Conservation (phyloP, 1,140 invertebrate genomes). For the Dolichoris vasculosae region DNA sequence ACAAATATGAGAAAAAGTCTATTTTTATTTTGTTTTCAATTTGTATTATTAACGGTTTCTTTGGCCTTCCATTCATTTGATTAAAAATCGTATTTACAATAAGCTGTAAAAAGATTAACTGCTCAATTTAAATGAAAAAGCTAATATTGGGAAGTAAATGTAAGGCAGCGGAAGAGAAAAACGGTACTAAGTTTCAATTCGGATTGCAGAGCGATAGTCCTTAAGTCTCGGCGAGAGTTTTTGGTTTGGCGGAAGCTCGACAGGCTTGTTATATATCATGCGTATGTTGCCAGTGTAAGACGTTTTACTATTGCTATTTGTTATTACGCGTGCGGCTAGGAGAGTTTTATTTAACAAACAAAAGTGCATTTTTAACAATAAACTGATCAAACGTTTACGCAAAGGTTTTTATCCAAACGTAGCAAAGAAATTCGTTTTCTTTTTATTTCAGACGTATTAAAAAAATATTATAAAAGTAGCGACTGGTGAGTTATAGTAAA, state of each 20-base stretch:
- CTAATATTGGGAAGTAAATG: constrained; percentile 42
- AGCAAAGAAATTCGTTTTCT: constrained; percentile 32
- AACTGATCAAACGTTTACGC: constrained; percentile 41
- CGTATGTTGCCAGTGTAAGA: constrained; percentile 53
- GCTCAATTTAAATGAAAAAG: constrained; percentile 47
- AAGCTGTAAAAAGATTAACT: constrained; percentile 47
- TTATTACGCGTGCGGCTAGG: constrained; percentile 49
- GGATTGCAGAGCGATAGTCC: constrained; percentile 48
- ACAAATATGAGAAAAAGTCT: constrained; percentile 63
- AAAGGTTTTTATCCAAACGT: constrained; percentile 46
- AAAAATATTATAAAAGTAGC: not conserved
- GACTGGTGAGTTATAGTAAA: not conserved
- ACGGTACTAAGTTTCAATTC: constrained; percentile 55
- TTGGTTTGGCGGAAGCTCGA: constrained; percentile 47
- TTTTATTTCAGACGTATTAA: constrained; percentile 24
- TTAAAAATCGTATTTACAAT: constrained; percentile 51
- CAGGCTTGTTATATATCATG: constrained; percentile 54
- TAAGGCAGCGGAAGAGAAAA: constrained; percentile 39
- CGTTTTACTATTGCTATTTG: constrained; percentile 51
- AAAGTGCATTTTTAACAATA: constrained; percentile 50
- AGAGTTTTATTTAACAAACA: constrained; percentile 49
- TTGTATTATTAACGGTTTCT: constrained; percentile 48
- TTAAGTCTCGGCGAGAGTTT: constrained; percentile 40
- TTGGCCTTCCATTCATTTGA: constrained; percentile 42
- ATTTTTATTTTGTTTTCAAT: constrained; percentile 55